Base-by-base conservation (phyloP, 2,113 vertebrate species). In the Hypomesus transpacificus region DNA sequence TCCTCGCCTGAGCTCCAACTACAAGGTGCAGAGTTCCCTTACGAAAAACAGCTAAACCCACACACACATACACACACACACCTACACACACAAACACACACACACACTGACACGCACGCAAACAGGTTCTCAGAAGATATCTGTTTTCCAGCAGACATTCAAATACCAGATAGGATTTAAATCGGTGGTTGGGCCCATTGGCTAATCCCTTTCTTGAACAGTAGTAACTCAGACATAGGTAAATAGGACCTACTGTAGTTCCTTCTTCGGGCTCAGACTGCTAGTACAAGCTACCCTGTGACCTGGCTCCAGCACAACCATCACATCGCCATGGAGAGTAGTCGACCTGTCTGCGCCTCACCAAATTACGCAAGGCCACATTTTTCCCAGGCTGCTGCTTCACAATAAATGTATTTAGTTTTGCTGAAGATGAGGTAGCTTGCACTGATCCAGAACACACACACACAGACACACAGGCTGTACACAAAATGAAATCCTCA, bases 341-440 rank as follows among this genome's bases (percentile, higher is more conserved):
- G 80, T 73, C 34, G n/a, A 1, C 60, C 54, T 20, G 54, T 59
- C n/a, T 69, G 31, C 18, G 51, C 31, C 69, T 54, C 54, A 56
- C 50, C 59, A 50, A 80, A 73, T 73, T 31, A 24, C 78, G 59
- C 70, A 21, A 3, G 0, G 5, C 3, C 53, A 73, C 66, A 75
- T 54, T 11, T 66, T 68, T 75, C 77, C 75, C 57, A 68, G 79
- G 73, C 54, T 75, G 34, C 3, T 34, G 50, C 51, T 80, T 73
- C 59, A 67, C 68, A 64, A 65, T 16, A 17, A 7, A 28, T 53
- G 31, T 39, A 57, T 16, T 68, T 54, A 34, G 39, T 52, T 72
- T 46, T 46, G 9, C 7, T 69, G 56, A 57, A 56, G 51, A 80
- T 65, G 1, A 46, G 31, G 14, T 46, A 13, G 53, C 68, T n/a